Base-by-base conservation (phyloP, 1,140 invertebrate genomes). In the Pseudomyrmex flavicornis region DNA sequence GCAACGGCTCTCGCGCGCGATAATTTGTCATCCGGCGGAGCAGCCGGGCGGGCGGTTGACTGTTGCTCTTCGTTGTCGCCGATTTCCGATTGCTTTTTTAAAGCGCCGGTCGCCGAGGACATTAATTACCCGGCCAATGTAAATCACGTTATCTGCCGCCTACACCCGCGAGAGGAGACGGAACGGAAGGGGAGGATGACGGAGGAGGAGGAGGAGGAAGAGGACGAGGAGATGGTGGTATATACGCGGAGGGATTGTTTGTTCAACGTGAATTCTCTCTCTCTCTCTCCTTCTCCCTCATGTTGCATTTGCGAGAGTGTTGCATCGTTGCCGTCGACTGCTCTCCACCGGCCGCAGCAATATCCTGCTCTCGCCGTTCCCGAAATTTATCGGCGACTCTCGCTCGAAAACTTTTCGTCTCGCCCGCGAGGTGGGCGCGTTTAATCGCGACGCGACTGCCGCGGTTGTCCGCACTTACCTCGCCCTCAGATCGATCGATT, bases 61-160 rank as follows among this genome's bases (percentile, higher is more conserved):
- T 88, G 89, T 90, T 87, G 89, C 87, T 89, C 83, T 89, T 85
- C 75, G 86, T 85, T 83, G 89, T 90, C 88, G 90, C 89, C 91
- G 92, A 92, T 92, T 92, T 92, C 90, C 92, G 90, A 92, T 92
- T 92, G 90, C 91, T 91, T 90, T 91, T 90, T 87, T 86, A 89
- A 89, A 89, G 76, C 85, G 73, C 82, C 87, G 88, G 82, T 87
- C 82, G 88, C 87, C 75, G 85, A 86, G 89, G 87, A 90, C 90
- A 91, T 93, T 93, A 92, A 93, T 93, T 93, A 92, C 91, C 82
- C 85, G 70, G 72, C 69, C 86, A 83, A 84, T 87, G 91, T 93
- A 93, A 93, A 93, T 93, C 92, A 93, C 89, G 91, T 92, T 93
- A 93, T 93, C 92, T 90, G 61, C 80, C 79, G 59, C 72, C 75